Conservation (phyloP, 92 coral and sea anemone genomes). For the Paramuricea clavata region DNA sequence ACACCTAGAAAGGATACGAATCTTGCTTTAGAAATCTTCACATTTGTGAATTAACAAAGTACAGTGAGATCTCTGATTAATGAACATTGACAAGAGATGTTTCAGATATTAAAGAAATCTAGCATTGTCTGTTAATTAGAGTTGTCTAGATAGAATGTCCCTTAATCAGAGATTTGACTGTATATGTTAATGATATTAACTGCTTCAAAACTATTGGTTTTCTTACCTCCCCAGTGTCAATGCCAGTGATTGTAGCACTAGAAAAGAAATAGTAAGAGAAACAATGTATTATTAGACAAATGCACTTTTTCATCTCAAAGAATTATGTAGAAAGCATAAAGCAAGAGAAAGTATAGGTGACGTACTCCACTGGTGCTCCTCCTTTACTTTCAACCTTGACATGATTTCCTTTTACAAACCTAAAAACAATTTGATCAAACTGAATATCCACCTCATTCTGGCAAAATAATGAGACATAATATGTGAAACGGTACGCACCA, state of each 20-base stretch:
- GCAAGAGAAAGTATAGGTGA: neutral
- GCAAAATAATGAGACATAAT: neutral
- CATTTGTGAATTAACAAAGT: neutral
- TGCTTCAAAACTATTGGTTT: neutral
- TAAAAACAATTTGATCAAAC: constrained; percentile 48
- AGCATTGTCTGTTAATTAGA: too few relatives aligned
- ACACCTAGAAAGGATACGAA: constrained; percentile 71
- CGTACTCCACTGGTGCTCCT: constrained; percentile 87
- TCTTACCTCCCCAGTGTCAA: constrained; percentile 96
- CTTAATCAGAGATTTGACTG: too few relatives aligned
- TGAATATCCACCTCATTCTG: neutral
- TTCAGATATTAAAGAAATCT: too few relatives aligned
- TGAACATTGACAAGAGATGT: too few relatives aligned
- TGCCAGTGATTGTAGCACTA: constrained; percentile 95
- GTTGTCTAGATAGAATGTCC: too few relatives aligned
- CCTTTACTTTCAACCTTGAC: constrained; percentile 93
- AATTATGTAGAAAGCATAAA: too few relatives aligned
- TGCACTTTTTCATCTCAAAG: too few relatives aligned
- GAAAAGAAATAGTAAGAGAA: constrained; percentile 21
- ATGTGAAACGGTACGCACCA: constrained; percentile 73
- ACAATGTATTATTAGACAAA: neutral
- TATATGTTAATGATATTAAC: too few relatives aligned
- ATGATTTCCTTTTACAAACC: constrained; percentile 93
- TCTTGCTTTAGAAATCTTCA: neutral
- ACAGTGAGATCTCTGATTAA: too few relatives aligned